phyloP scores from a whole-genome alignment of 1,140 invertebrate species.

The Drosophila kohkoa region DNA sequence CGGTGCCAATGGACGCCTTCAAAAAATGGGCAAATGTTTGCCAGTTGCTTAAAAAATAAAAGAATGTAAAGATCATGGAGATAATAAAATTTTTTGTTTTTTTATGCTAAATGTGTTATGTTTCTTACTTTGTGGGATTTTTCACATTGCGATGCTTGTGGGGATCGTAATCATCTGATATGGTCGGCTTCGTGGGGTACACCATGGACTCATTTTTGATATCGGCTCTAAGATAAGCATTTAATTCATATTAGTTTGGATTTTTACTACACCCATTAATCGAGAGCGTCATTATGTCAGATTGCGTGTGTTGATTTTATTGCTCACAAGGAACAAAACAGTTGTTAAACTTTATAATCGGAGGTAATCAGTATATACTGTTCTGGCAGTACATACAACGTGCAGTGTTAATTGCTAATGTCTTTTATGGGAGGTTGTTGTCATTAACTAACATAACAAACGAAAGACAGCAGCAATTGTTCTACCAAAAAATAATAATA shows the following conservation, averaged over 20 bases:
- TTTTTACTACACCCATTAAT: conserved; percentile 39
- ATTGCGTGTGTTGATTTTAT: conserved; percentile 39
- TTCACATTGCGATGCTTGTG: conserved; percentile 88
- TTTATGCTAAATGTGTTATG: too few species aligned
- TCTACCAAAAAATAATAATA: conserved; percentile 14
- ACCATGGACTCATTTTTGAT: conserved; percentile 50
- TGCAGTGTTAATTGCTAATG: conserved; percentile 11
- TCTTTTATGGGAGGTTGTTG: neutral
- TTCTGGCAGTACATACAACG: neutral
- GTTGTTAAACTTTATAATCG: conserved; percentile 41
- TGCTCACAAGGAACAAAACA: conserved; percentile 38
- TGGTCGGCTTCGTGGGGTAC: conserved; percentile 17
- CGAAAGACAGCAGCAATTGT: neutral
- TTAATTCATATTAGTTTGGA: conserved; percentile 53
- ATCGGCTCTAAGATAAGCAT: conserved; percentile 36
- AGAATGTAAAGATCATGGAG: neutral
- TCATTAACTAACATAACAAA: neutral
- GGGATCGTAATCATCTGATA: conserved; percentile 87
- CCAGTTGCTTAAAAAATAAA: conserved; percentile 85
- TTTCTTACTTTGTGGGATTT: conserved; percentile 90
- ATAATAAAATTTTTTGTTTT: too few species aligned
- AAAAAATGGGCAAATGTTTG: conserved; percentile 90
- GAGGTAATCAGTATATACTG: conserved; percentile 6
- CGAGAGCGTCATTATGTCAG: conserved; percentile 7
- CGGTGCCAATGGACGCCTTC: conserved; percentile 91